Evolutionary conservation across 2,797 vertebrate genomes (phyloP).

Genomic region (Siniperca undulata): DNA sequence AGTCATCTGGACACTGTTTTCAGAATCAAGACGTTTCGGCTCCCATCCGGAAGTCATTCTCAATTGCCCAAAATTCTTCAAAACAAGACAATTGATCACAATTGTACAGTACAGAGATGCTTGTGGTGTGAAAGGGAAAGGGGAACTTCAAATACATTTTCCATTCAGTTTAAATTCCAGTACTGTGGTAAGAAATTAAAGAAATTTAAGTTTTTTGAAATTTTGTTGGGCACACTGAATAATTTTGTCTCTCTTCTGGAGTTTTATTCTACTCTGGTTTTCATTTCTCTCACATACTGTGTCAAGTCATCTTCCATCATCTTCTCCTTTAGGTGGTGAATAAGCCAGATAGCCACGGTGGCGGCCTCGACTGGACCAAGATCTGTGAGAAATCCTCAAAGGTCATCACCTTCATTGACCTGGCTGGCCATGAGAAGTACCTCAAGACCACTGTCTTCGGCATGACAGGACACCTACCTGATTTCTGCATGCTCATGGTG

Average conservation of each 20-base stretch:
- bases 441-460: conserved; percentile 98
- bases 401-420: conserved; percentile 97
- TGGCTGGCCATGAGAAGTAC: conserved; percentile 98
- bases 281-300: neutral
- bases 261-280: neutral
- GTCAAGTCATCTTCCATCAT: neutral
- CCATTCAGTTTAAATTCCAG: neutral
- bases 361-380: conserved; percentile 97
- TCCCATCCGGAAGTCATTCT: too few species aligned
- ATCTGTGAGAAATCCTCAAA: conserved; percentile 99
- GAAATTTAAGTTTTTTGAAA: neutral
- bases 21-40: too few species aligned
- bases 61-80: too few species aligned
- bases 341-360: conserved; percentile 96
- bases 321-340: conserved; percentile 88
- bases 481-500: conserved; percentile 99
- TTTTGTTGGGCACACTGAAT: too few species aligned
- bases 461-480: conserved; percentile 97
- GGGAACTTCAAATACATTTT: neutral
- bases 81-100: neutral
- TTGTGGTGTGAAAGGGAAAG: neutral
- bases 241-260: neutral
- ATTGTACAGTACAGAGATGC: neutral
- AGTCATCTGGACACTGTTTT: too few species aligned
- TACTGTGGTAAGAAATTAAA: neutral